These are phyloP conservation scores for Asbolus verrucosus DNA, from an alignment of 1,140 invertebrate genomes.

Conservation along the genomic window DNA sequence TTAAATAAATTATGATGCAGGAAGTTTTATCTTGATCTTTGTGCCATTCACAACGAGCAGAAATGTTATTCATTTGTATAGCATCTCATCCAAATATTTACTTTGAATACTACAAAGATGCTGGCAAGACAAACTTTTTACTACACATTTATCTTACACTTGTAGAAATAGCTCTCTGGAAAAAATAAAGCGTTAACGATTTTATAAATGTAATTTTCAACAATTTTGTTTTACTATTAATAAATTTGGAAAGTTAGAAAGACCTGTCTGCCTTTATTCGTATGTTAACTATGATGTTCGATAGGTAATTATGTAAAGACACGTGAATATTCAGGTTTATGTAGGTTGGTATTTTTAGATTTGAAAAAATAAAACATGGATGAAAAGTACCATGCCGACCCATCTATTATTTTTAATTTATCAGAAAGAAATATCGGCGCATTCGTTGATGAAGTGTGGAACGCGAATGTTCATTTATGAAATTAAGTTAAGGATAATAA, in stretches of 20 bases:
- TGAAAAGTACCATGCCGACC: background rate
- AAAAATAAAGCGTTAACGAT: conserved; percentile 17
- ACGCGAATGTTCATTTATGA: too few relatives aligned
- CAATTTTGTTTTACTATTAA: too few relatives aligned
- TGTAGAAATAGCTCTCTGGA: background rate
- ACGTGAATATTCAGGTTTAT: too few relatives aligned
- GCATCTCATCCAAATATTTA: conserved; percentile 18
- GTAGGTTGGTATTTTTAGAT: conserved; percentile 15
- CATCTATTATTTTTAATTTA: background rate
- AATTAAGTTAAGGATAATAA: too few relatives aligned
- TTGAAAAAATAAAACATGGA: background rate
- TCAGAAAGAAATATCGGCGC: too few relatives aligned
- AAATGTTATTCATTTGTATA: conserved; percentile 25
- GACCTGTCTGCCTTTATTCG: too few relatives aligned
- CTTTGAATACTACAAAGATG: conserved; percentile 14
- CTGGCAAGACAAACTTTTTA: conserved; percentile 19
- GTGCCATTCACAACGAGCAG: conserved; percentile 1
- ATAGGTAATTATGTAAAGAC: too few relatives aligned
- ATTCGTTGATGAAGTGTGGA: background rate
- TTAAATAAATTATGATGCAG: conserved; percentile 1
- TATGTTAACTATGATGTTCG: too few relatives aligned
- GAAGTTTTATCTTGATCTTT: conserved; percentile 16
- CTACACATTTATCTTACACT: conserved; percentile 5
- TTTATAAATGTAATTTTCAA: background rate
- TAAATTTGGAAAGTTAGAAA: too few relatives aligned